A percentile compares a stretch with the other conserved stretches of the same genome.
Conservation (phyloP, 2,113 vertebrate genomes). For the Rana temporaria region DNA sequence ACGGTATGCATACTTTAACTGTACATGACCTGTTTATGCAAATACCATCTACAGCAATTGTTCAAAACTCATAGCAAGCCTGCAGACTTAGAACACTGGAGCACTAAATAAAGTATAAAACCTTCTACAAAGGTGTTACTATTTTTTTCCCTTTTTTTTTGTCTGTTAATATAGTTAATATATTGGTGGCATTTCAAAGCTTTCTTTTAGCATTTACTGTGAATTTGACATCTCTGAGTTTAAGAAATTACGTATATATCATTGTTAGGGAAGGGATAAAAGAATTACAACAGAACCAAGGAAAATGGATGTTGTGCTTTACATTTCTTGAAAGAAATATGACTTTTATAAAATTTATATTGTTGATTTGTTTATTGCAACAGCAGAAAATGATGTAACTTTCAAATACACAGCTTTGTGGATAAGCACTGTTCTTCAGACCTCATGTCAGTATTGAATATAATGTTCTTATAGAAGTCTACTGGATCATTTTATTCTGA, state of each 20-base stretch:
- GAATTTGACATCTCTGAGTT: too few species aligned
- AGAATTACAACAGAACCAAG: too few species aligned
- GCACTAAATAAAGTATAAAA: not conserved
- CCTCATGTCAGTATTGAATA: not conserved
- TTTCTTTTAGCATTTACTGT: too few species aligned
- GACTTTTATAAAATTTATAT: not conserved
- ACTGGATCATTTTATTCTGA: not conserved
- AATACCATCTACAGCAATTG: too few species aligned
- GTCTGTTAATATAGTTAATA: too few species aligned
- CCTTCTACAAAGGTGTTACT: too few species aligned
- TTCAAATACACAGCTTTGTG: not conserved
- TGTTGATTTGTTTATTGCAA: not conserved
- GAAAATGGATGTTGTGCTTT: not conserved
- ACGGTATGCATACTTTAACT: too few species aligned
- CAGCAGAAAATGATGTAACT: not conserved
- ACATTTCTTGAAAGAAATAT: not conserved
- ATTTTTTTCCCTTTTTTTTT: too few species aligned
- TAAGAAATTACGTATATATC: too few species aligned
- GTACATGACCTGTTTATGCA: too few species aligned
- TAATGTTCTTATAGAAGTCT: not conserved
- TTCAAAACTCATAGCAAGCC: not conserved
- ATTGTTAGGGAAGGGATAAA: too few species aligned
- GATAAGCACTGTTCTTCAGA: not conserved
- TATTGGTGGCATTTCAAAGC: too few species aligned
- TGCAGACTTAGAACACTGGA: not conserved